Evolutionary conservation across 2,797 vertebrate genomes (phyloP), one percentile per base, ranked within the genome.

Genomic region (Acrocephalus scirpaceus): DNA sequence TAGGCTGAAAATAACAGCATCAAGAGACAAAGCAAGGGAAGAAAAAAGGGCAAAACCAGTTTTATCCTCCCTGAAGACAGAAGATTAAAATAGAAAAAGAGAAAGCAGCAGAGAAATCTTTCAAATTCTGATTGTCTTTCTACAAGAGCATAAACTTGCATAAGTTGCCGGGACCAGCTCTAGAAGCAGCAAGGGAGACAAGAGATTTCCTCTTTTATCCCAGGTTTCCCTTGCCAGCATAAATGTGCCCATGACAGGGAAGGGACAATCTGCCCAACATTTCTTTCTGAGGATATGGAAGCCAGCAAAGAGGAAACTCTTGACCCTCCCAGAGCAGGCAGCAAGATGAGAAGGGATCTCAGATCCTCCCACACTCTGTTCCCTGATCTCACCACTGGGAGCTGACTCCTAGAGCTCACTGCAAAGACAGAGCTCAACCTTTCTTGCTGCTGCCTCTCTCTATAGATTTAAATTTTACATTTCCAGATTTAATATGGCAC

Each of bases 401-500:
- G 6, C 1, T 48, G 45, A 7, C 26, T 94, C 64, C 87, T 58
- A 62, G 57, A 94, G 53, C 82, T 94, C 91, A 80, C 64, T 87
- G 95, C 77, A 58, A 60, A 93, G 53, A 56, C 22, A 42, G 78
- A 93, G 11, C 23, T 88, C 48, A 42, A 2, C 27, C 50, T 22
- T 26, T 54, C 69, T 15, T 60, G 13, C 13, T 77, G 11, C 38
- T 88, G 80, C 69, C 66, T 72, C 34, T 92, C 82, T 84, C 66
- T 47, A 8, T 61, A 95, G 73, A 83, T 45, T 95, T 91, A 71
- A 53, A 57, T 92, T 86, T 95, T 85, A 88, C 2, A 86, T 93
- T 90, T 95, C 60, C 89, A 94, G 17, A 57, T 81, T 44, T 65
- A 84, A 66, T 20, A 34, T 2, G 2, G 27, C 27, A 88, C 26